Evolutionary conservation across 2,113 vertebrate species (phyloP), one percentile per base, ranked within the genome.

Genomic region (Melospiza georgiana): DNA sequence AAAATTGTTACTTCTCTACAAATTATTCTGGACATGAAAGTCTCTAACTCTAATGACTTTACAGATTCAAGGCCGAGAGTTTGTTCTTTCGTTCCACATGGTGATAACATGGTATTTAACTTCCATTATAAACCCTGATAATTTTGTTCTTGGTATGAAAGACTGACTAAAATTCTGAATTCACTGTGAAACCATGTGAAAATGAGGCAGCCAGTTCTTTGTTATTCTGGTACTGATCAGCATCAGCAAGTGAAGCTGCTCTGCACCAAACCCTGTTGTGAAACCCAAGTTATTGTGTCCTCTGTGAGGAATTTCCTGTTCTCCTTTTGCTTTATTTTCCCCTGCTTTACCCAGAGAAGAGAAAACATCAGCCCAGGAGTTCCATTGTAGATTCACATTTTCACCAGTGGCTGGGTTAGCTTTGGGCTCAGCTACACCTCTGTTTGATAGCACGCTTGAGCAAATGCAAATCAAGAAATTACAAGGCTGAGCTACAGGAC

Each of bases 391-490:
- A 27, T 65, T 24, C 8, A 1, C 8, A 21, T 8, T 68, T 91
- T 44, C 49, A 51, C 25, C n/a, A 13, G 22, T 52, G 74, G 11
- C 35, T 79, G 46, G 6, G 11, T 77, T 63, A 44, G 8, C 46
- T 71, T 83, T 52, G 33, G 22, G 18, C 77, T 79, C 76, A 35
- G 48, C 7, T 61, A 9, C 18, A 11, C n/a, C 66, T 72, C 9
- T 31, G 25, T 65, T 78, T 54, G 49, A 15, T 30, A 46, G 25
- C 5, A 31, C 0, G 0, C 20, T 15, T 54, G n/a, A 82, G 33
- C 13, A 54, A 75, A 46, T 19, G 5, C 18, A 76, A 72, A 51
- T 76, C 49, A 35, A 63, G 52, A 44, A 92, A 48, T 73, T 33
- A 41, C 16, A 65, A 10, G 9, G 9, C 12, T 72, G 48, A 75